Conservation (phyloP, 2,113 vertebrate species). For the Gavialis gangeticus region DNA sequence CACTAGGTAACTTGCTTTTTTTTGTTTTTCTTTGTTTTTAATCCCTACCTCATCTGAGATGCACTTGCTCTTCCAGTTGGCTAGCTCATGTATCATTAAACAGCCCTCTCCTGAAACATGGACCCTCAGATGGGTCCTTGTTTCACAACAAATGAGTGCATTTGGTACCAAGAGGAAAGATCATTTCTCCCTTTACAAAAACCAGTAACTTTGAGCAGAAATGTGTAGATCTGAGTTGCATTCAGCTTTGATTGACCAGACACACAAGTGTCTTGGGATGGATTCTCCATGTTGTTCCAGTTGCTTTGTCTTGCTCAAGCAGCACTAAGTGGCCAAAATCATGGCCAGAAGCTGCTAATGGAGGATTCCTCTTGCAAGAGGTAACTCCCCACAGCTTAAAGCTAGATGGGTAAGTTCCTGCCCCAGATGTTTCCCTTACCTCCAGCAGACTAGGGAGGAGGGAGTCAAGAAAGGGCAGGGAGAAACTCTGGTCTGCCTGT, state of each 20-base stretch:
- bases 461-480: background rate
- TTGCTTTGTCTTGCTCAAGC: too few relatives aligned
- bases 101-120: background rate
- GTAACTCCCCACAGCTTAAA: background rate
- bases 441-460: background rate
- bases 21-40: too few relatives aligned
- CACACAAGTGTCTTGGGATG: too few relatives aligned
- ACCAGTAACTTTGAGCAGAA: too few relatives aligned
- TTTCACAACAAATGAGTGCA: background rate
- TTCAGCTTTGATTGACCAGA: too few relatives aligned
- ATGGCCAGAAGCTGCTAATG: too few relatives aligned
- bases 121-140: accelerated
- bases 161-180: background rate
- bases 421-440: background rate
- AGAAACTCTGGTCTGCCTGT: background rate
- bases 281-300: too few relatives aligned
- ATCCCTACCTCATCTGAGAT: background rate
- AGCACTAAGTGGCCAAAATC: too few relatives aligned
- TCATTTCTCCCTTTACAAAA: background rate
- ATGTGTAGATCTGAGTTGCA: too few relatives aligned
- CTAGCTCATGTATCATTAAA: background rate
- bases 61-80: background rate
- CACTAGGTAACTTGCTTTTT: too few relatives aligned
- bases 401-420: background rate
- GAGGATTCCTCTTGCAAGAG: too few relatives aligned